Base-by-base conservation (phyloP, 2,797 vertebrate species). In the Enteromius mattozi region DNA sequence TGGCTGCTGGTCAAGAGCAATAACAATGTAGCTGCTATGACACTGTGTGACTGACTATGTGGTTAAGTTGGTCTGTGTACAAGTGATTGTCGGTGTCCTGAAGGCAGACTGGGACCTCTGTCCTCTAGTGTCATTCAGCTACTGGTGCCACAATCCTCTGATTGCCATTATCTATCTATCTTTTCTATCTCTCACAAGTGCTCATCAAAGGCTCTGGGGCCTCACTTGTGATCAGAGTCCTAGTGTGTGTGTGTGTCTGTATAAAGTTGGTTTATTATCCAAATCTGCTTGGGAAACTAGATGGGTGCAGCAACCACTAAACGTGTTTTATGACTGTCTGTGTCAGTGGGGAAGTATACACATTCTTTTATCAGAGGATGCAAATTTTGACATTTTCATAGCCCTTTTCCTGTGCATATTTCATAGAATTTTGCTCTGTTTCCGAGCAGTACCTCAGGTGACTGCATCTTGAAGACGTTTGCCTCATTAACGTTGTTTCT, bases 121-220 rank as follows among this genome's bases (percentile, higher is more conserved):
- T 95, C 71, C 90, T 85, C 89, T 88, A 59, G 95, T 94, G 86
- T 92, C 93, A 92, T 65, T 72, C 92, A 68, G 92, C 83, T 90
- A 82, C 94, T 94, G 93, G 95, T 93, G 90, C 93, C 92, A 80
- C 92, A 85, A 88, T 85, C 88, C 87, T 75, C 89, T 10, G 87
- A 90, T 90, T 24, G 78, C 79, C 71, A 79, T 79, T 47, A 47
- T 47, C 45, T 42, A 42, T 42, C 40, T 86, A 68, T 87, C 49
- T 56, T 68, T 79, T 75, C 68, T 78, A 91, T 88, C 85, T 72
- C 45, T 87, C 88, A 86, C 86, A 76, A 54, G 56, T 68, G 45
- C 16, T 70, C 21, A 72, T 81, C 45, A 63, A 54, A 79, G 88
- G 82, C 89, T 88, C 88, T 89, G 86, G 90, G 88, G 61, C 88